Percentiles rank a stretch among this genome's conserved stretches.
These are phyloP conservation scores for Apotomis turbidana DNA, from an alignment of 2,888 invertebrate species.

Conservation along the genomic window DNA sequence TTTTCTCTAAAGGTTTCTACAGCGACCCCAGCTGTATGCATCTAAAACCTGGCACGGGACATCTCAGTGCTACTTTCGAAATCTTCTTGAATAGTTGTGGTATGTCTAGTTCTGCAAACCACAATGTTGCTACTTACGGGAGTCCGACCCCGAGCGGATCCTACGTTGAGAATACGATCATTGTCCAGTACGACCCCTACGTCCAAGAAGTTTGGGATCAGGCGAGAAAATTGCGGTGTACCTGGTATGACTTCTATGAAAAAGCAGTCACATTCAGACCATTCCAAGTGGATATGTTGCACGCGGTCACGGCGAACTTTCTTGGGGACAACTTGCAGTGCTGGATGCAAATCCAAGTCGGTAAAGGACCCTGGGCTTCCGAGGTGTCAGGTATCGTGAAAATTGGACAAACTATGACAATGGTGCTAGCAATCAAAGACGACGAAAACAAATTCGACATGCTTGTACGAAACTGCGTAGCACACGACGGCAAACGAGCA, in stretches of 20 bases:
- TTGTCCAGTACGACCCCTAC: slow-evolving; percentile 97
- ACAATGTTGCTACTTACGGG: slow-evolving; percentile 92
- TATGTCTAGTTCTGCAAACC: slow-evolving; percentile 96
- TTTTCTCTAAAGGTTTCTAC: slow-evolving; percentile 97
- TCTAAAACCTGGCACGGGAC: slow-evolving; percentile 94
- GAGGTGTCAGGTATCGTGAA: slow-evolving; percentile 98
- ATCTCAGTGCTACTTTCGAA: slow-evolving; percentile 95
- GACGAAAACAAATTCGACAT: slow-evolving; percentile 98
- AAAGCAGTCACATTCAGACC: slow-evolving; percentile 97
- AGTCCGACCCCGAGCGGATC: slow-evolving; percentile 96
- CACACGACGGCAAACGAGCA: slow-evolving; percentile 96
- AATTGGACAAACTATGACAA: slow-evolving; percentile 98
- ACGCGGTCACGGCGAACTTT: slow-evolving; percentile 97
- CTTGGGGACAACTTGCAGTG: slow-evolving; percentile 97
- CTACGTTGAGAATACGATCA: slow-evolving; percentile 97
- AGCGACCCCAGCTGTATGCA: slow-evolving; percentile 96
- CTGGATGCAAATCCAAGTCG: slow-evolving; percentile 99
- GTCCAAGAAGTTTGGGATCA: slow-evolving; percentile 98
- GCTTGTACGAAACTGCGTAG: slow-evolving; percentile 96
- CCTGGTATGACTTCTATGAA: slow-evolving; percentile 98
- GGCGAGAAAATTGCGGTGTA: slow-evolving; percentile 94
- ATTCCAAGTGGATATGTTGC: slow-evolving; percentile 97
- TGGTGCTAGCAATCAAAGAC: slow-evolving; percentile 97
- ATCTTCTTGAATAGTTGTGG: slow-evolving; percentile 97
- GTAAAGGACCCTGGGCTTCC: slow-evolving; percentile 98